Conservation (phyloP, 1,140 invertebrate genomes). For the Atopsyche davidsoni region DNA sequence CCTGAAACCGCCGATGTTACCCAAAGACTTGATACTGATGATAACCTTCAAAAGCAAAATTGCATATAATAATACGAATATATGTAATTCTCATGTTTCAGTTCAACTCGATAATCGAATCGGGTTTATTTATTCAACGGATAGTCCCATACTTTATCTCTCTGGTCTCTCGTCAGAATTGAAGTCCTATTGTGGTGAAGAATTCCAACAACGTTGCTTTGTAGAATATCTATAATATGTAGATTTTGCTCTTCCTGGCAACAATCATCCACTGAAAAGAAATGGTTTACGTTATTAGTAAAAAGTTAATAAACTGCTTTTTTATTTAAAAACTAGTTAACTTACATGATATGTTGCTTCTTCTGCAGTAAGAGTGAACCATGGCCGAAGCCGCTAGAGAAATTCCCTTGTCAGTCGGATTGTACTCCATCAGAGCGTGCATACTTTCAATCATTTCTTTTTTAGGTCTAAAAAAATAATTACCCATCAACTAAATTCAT, state of each 20-base stretch:
- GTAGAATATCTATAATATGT: slow-evolving; percentile 27
- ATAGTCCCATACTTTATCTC: slow-evolving; percentile 38
- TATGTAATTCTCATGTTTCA: background rate
- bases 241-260: slow-evolving; percentile 37
- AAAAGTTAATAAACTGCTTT: slow-evolving; percentile 4
- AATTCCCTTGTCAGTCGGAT: slow-evolving; percentile 54
- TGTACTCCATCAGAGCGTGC: slow-evolving; percentile 46
- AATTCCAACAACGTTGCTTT: slow-evolving; percentile 37
- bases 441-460: slow-evolving; percentile 52
- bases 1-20: slow-evolving; percentile 75
- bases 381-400: slow-evolving; percentile 64
- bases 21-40: slow-evolving; percentile 77
- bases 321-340: slow-evolving; percentile 6
- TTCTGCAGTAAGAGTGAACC: slow-evolving; percentile 63
- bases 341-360: slow-evolving; percentile 36
- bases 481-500: no score
- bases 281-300: slow-evolving; percentile 7
- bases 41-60: slow-evolving; percentile 50
- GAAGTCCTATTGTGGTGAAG: slow-evolving; percentile 30
- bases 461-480: slow-evolving; percentile 51
- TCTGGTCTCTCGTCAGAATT: slow-evolving; percentile 33
- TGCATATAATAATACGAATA: background rate
- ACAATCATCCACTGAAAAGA: slow-evolving; percentile 41
- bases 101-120: background rate
- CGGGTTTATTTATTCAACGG: no score